phyloP scores from a whole-genome alignment of 2,797 vertebrate genomes.

The Iguana delicatissima region DNA sequence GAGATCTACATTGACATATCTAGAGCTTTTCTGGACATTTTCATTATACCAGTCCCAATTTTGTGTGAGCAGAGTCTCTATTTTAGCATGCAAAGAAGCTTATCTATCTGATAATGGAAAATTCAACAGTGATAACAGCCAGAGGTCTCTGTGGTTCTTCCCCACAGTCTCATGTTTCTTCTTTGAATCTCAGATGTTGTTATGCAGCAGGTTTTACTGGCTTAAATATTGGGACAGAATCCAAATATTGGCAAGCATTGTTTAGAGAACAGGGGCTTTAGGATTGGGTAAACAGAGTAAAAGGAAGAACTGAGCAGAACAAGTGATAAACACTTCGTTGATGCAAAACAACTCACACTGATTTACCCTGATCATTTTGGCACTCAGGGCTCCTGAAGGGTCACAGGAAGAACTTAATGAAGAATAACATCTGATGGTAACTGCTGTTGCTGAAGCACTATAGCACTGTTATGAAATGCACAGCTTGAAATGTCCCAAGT shows the following conservation, averaged over 20 bases:
- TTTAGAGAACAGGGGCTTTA: constrained; percentile 57
- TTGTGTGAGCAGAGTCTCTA: neutral
- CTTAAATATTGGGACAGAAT: constrained; percentile 4
- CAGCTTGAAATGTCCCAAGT: constrained; percentile 34
- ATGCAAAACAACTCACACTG: constrained; percentile 50
- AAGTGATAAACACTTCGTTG: constrained; percentile 63
- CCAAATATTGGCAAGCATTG: constrained; percentile 18
- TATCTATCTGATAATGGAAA: neutral
- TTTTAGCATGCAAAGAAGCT: neutral
- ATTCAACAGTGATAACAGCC: too few species aligned
- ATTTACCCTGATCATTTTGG: constrained; percentile 53
- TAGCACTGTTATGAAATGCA: constrained; percentile 39
- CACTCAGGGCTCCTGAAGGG: constrained; percentile 6
- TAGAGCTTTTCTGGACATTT: neutral
- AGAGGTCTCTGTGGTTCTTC: neutral
- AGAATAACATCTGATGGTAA: constrained; percentile 52
- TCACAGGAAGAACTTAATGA: constrained; percentile 21
- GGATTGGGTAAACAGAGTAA: constrained; percentile 43
- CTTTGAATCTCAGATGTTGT: neutral
- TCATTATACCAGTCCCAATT: neutral
- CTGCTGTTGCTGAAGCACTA: constrained; percentile 52
- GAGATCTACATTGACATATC: neutral
- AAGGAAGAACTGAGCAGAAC: constrained; percentile 53
- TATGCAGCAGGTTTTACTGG: neutral
- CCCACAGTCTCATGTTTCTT: neutral